Conservation (phyloP, 2,888 invertebrate genomes). For the Limnephilus marmoratus region DNA sequence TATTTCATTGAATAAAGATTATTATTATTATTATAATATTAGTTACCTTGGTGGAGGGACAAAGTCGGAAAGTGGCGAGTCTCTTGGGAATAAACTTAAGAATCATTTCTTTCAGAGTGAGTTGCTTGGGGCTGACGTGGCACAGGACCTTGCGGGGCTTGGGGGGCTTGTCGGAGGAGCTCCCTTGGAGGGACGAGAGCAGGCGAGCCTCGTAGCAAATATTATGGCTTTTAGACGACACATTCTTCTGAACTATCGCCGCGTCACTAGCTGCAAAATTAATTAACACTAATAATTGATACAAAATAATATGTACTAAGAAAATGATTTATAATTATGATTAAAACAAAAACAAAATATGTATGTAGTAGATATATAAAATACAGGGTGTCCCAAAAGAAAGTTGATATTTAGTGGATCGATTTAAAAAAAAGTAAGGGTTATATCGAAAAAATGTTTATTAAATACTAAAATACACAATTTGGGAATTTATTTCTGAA, state of each 20-base stretch:
- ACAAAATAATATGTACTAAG: background rate
- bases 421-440: too few species aligned
- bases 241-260: constrained; percentile 90
- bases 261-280: constrained; percentile 83
- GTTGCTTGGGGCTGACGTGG: constrained; percentile 92
- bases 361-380: too few species aligned
- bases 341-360: background rate
- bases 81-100: constrained; percentile 95
- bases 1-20: too few species aligned
- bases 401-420: too few species aligned
- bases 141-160: constrained; percentile 93
- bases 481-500: too few species aligned
- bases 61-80: constrained; percentile 92
- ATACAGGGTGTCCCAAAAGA: too few species aligned
- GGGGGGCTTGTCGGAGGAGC: constrained; percentile 78
- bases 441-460: too few species aligned
- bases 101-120: constrained; percentile 95
- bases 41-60: constrained; percentile 93
- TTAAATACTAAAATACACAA: too few species aligned
- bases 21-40: too few species aligned
- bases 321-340: too few species aligned
- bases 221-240: constrained; percentile 89
- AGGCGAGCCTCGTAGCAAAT: constrained; percentile 92
- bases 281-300: constrained; percentile 45
- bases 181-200: constrained; percentile 73